Conservation (phyloP, 2,797 vertebrate species). For the Chelonia mydas region DNA sequence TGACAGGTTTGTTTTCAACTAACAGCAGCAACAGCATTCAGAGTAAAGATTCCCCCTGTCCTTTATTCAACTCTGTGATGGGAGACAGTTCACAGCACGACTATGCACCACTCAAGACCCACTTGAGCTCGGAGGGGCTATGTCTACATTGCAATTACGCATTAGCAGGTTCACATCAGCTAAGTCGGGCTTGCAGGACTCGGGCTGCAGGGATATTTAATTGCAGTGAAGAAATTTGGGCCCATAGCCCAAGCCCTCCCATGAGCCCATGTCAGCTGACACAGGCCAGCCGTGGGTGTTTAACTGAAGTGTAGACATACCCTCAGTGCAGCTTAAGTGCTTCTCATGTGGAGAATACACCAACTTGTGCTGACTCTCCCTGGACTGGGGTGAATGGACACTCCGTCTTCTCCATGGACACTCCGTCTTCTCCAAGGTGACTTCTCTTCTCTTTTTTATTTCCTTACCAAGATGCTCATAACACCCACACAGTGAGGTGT, state of each 20-base stretch:
- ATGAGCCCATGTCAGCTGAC: neutral
- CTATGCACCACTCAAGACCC: neutral
- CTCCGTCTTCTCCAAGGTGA: neutral
- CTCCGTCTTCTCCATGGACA: neutral
- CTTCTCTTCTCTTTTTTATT: neutral
- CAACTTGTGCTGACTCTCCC: neutral
- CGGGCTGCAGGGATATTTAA: neutral
- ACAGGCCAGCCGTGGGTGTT: neutral
- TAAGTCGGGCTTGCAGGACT: neutral
- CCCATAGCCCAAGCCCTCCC: neutral
- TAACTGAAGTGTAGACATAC: neutral
- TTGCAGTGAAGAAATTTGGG: neutral
- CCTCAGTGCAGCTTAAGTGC: neutral
- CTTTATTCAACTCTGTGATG: slow-evolving; percentile 20
- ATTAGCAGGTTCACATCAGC: neutral
- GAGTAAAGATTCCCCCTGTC: neutral
- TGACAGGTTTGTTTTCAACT: neutral
- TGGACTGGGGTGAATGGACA: neutral
- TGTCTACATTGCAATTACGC: neutral
- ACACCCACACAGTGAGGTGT: neutral
- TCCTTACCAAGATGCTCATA: neutral
- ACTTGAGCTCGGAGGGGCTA: neutral
- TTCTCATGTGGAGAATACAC: neutral
- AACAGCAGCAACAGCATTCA: neutral
- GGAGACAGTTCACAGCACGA: neutral